Conservation (phyloP, 30 jellyfish, hydroid and myxozoan species). For the Chironex yamaguchii region DNA sequence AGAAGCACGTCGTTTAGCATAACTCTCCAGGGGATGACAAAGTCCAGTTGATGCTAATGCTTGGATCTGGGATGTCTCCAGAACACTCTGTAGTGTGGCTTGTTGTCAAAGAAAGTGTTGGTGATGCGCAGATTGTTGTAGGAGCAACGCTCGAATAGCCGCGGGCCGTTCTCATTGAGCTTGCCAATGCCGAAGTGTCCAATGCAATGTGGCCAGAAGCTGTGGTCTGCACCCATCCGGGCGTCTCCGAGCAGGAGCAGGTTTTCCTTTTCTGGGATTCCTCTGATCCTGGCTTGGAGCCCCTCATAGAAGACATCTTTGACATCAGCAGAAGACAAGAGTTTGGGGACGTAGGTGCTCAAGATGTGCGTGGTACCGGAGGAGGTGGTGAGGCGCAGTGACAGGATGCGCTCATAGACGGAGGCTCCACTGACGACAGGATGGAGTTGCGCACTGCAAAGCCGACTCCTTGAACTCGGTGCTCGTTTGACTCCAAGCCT, state of each 20-base stretch:
- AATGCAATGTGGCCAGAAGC: conserved; percentile 41
- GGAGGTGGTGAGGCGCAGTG: neutral
- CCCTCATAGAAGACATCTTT: conserved; percentile 50
- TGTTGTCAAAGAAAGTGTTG: conserved; percentile 47
- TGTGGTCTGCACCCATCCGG: conserved; percentile 46
- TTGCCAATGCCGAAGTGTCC: conserved; percentile 57
- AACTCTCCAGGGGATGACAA: neutral
- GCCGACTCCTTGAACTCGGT: conserved; percentile 20
- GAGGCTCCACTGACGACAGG: neutral
- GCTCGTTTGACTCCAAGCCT: neutral
- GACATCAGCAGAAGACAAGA: neutral
- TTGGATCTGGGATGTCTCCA: conserved; percentile 56
- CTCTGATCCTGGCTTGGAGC: neutral
- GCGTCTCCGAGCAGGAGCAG: conserved; percentile 56
- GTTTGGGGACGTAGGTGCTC: conserved; percentile 47
- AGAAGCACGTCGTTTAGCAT: neutral
- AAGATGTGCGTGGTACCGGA: conserved; percentile 17
- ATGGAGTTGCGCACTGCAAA: conserved; percentile 47
- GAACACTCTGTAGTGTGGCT: conserved; percentile 36
- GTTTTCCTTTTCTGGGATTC: neutral
- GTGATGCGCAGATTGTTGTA: conserved; percentile 30
- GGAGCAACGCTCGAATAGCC: conserved; percentile 36
- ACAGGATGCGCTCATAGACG: conserved; percentile 7
- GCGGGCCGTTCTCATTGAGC: conserved; percentile 46
- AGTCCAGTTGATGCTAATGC: conserved; percentile 63